Evolutionary conservation across 2,888 invertebrate genomes (phyloP).

Genomic region (Mystacides longicornis): DNA sequence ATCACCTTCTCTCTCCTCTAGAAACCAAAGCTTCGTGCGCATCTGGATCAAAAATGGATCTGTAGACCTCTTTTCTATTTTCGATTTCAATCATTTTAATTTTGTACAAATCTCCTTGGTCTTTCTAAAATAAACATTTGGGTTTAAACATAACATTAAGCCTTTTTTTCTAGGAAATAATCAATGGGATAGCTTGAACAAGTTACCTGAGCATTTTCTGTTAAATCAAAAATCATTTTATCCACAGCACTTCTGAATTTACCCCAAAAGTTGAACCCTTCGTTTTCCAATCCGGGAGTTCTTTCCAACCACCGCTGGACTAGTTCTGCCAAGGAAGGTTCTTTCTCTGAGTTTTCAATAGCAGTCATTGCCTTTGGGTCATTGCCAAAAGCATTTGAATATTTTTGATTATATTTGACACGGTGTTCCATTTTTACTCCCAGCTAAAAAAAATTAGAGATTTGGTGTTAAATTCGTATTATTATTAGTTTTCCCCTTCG

Average conservation of each 20-base stretch:
- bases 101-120: constrained; percentile 54
- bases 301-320: constrained; percentile 91
- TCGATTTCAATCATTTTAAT: constrained; percentile 67
- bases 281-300: constrained; percentile 81
- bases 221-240: constrained; percentile 62
- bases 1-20: constrained; percentile 76
- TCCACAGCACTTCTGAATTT: constrained; percentile 74
- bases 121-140: constrained; percentile 40
- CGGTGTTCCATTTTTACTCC: constrained; percentile 76
- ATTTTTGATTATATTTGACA: constrained; percentile 90
- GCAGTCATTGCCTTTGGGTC: constrained; percentile 55
- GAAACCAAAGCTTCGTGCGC: constrained; percentile 77
- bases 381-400: constrained; percentile 76
- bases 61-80: constrained; percentile 76
- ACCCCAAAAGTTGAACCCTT: constrained; percentile 90
- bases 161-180: neutral
- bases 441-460: constrained; percentile 38
- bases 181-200: neutral
- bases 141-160: neutral
- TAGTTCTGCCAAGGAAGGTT: constrained; percentile 77
- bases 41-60: constrained; percentile 79
- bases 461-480: too few relatives aligned
- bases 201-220: constrained; percentile 52
- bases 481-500: too few relatives aligned
- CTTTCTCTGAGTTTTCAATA: constrained; percentile 62